Evolutionary conservation across 2,797 vertebrate species (phyloP), one percentile per base, ranked within the genome.

Genomic region (Falco naumanni): DNA sequence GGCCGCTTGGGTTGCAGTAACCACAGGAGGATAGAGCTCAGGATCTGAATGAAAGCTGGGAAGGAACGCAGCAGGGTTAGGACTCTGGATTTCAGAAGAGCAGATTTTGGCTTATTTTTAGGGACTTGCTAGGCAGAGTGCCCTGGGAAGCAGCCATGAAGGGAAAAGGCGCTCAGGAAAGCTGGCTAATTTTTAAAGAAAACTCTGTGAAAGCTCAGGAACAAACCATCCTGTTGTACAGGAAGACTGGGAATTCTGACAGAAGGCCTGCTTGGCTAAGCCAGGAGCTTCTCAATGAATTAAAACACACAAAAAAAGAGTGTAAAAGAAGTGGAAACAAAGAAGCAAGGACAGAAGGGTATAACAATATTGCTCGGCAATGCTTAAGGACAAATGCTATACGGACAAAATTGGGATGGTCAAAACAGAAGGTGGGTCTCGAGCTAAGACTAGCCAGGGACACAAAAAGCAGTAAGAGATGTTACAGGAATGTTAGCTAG

Each of bases 171-270:
- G 91, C 71, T 86, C 75, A 89, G 93, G 89, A 94, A 92, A 89
- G 24, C 92, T 91, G 89, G 68, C 66, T 92, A 69, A 83, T 88
- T 92, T 94, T 96, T 93, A 86, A 85, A 94, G 87, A 89, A 93
- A 80, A 68, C 45, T 82, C 70, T 25, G 18, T 68, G 71, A 92
- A 56, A 51, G 16, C 34, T 82, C 53, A 90, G 64, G 37, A 93
- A 60, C 28, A 89, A 92, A 63, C 66, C 60, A 90, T 64, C 71
- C 68, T 93, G 48, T 74, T 93, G 70, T 64, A 72, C 72, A 92
- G 75, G 60, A 96, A 87, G 89, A 70, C 9, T 0, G 2, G 34
- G 39, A 90, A 85, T 77, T 82, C 89, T 96, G 95, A 71, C 81
- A 74, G 78, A 87, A 72, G 51, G 34, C 17, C 37, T 84, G 28